Base-by-base conservation (phyloP, 2,797 vertebrate species). In the Emydoidea blandingii region DNA sequence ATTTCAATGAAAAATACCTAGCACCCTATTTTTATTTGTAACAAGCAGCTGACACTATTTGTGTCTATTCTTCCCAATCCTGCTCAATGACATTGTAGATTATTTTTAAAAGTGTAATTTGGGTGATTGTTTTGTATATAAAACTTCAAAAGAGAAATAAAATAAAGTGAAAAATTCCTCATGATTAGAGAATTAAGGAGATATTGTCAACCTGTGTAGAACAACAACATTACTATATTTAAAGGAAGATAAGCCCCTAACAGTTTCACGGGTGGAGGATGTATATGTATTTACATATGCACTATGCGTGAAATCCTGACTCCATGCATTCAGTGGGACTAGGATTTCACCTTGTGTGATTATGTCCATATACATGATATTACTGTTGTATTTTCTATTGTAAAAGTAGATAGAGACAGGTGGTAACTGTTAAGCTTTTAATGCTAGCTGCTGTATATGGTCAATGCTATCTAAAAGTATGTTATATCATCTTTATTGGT, bases 251-350 rank as follows among this genome's bases (percentile, higher is more conserved):
- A 41, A 37, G 5, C 37, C 12, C 29, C 80, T 8, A 27, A 56
- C 1, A 31, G 37, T 37, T 18, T 85, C 2, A 12, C 4, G 9
- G 62, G 2, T 16, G 29, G 52, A 18, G 34, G 34, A 85, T 65
- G 37, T 74, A 74, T 74, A 44, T 47, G 54, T 81, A 27, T 56
- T 15, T 62, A 72, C 31, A 83, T 16, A 56, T 21, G 3, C 47
- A 9, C 1, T 3, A 25, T 2, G 81, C 15, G 10, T 50, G 74
- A 91, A 94, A 83, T 74, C 0, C 1, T 0, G 0, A 23, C 52
- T 3, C 49, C 18, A 27, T 12, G 83, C 82, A 80, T 94, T 89
- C 81, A 80, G 4, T 23, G 21, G 37, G 68, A 12, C 23, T 37
- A 74, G 12, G 21, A 44, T 74, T 74, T 74, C 68, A 74, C 68